Evolutionary conservation across 2,797 vertebrate genomes (phyloP).

Genomic region (Crypturellus tataupa): DNA sequence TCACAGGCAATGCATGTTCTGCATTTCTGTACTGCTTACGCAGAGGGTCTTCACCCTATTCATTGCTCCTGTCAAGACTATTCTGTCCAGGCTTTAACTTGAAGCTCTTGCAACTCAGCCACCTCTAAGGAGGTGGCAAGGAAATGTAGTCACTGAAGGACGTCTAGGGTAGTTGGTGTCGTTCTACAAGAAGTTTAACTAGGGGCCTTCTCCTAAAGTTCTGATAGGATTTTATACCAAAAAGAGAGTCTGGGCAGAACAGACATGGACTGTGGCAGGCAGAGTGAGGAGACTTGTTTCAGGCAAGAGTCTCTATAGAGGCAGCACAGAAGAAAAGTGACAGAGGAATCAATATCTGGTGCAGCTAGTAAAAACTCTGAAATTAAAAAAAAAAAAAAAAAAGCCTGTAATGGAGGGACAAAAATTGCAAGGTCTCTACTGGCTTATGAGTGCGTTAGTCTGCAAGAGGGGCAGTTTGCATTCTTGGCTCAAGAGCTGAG

Average conservation of each 20-base stretch:
- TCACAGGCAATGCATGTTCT: not conserved
- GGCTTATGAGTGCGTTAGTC: not conserved
- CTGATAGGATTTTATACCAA: not conserved
- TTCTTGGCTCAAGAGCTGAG: not conserved
- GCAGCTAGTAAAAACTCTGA: not conserved
- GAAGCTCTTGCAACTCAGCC: not conserved
- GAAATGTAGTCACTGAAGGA: not conserved
- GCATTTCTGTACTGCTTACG: not conserved
- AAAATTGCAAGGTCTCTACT: not conserved
- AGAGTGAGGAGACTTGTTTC: not conserved
- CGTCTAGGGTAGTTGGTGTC: rapidly evolving
- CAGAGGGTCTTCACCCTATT: not conserved
- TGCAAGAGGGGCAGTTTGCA: not conserved
- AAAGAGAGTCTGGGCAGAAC: not conserved
- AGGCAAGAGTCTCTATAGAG: not conserved
- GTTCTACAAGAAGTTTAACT: not conserved
- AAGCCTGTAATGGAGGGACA: not conserved
- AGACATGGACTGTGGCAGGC: not conserved
- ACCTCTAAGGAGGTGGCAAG: not conserved
- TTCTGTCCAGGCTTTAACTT: not conserved
- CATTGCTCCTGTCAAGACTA: not conserved
- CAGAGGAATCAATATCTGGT: not conserved
- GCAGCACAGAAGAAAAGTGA: not conserved
- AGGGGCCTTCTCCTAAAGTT: not conserved
- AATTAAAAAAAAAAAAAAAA: not conserved